Evolutionary conservation across 2,113 vertebrate genomes (phyloP).

Genomic region (Chauna torquata): DNA sequence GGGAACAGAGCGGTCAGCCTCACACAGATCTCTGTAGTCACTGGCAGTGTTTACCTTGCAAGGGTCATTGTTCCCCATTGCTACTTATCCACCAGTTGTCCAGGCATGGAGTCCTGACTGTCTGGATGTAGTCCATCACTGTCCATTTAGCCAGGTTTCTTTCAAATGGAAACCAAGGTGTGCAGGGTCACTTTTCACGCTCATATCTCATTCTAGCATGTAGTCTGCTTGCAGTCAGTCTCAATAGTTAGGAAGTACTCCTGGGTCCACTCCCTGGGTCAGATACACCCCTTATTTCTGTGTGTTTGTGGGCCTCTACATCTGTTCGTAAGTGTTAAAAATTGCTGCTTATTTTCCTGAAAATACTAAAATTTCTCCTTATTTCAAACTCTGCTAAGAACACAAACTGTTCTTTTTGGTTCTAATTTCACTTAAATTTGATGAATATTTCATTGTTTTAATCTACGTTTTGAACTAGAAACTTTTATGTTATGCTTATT

Average conservation of each 20-base stretch:
- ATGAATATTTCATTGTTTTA: background rate
- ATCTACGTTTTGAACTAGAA: background rate
- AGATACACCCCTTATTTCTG: background rate
- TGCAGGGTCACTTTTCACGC: rapidly evolving
- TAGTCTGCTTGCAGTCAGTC: background rate
- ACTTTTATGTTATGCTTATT: background rate
- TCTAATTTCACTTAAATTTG: background rate
- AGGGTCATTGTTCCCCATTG: background rate
- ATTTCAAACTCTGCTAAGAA: background rate
- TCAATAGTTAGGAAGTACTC: background rate
- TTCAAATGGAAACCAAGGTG: background rate
- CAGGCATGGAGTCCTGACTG: background rate
- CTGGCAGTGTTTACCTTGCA: background rate
- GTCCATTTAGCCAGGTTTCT: background rate
- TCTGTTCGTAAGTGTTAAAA: background rate
- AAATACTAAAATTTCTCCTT: background rate
- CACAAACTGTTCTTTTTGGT: background rate
- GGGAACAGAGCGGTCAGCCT: background rate
- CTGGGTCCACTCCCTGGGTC: background rate
- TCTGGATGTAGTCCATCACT: background rate
- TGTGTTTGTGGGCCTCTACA: background rate
- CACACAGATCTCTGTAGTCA: background rate
- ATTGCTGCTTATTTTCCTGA: background rate
- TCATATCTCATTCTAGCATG: rapidly evolving
- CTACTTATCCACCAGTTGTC: background rate